Evolutionary conservation across 2,888 invertebrate species (phyloP).

Genomic region (Auanema freiburgensis): DNA sequence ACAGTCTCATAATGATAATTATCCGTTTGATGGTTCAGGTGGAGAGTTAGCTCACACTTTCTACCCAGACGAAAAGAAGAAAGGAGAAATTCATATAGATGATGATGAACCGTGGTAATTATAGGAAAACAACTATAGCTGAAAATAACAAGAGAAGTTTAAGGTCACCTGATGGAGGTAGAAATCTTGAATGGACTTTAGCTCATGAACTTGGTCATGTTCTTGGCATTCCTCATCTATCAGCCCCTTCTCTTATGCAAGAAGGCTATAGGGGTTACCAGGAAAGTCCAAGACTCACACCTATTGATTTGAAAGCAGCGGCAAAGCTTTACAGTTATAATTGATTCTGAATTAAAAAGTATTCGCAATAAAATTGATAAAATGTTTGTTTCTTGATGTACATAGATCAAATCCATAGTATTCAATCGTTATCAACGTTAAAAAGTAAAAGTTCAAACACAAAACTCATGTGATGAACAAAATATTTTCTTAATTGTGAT

Average conservation of each 20-base stretch:
- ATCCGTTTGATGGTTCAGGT: slow-evolving; percentile 57
- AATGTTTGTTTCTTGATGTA: neutral
- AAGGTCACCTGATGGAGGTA: slow-evolving; percentile 54
- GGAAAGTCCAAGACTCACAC: slow-evolving; percentile 9
- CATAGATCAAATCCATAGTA: neutral
- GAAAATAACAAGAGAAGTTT: neutral
- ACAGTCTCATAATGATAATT: slow-evolving; percentile 44
- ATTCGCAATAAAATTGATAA: neutral
- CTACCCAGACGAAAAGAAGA: slow-evolving; percentile 68
- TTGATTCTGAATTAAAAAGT: too few relatives aligned
- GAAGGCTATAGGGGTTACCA: slow-evolving; percentile 21
- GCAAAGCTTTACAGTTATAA: slow-evolving; percentile 4
- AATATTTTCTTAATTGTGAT: too few relatives aligned
- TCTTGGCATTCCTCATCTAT: slow-evolving; percentile 81
- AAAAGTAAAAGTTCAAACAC: too few relatives aligned
- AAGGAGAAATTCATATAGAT: slow-evolving; percentile 81
- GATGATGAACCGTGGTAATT: slow-evolving; percentile 83
- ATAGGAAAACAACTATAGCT: neutral
- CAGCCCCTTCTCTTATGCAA: slow-evolving; percentile 22
- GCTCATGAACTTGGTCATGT: slow-evolving; percentile 97
- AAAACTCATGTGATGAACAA: too few relatives aligned
- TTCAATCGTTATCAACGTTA: neutral
- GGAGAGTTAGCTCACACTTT: slow-evolving; percentile 58
- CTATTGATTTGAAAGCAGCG: slow-evolving; percentile 12
- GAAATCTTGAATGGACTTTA: slow-evolving; percentile 70